phyloP scores from a whole-genome alignment of 2,113 vertebrate genomes.

The Psettodes erumei region DNA sequence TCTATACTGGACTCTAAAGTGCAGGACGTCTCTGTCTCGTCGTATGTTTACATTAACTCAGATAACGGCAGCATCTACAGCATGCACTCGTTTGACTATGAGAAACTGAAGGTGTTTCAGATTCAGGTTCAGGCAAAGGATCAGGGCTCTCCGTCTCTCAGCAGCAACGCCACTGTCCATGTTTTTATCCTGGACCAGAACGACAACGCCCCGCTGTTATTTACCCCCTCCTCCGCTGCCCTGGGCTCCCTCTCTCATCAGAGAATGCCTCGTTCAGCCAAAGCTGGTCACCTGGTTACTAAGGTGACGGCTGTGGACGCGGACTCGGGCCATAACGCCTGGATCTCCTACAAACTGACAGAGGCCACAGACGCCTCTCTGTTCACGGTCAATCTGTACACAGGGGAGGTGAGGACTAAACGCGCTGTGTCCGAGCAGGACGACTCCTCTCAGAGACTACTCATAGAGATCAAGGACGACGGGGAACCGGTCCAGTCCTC shows the following conservation, averaged over 20 bases:
- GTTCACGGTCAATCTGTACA: conserved; percentile 81
- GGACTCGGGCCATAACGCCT: conserved; percentile 87
- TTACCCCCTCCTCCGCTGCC: conserved; percentile 75
- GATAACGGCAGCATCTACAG: conserved; percentile 85
- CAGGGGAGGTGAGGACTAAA: conserved; percentile 85
- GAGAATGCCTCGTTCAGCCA: conserved; percentile 80
- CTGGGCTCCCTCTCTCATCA: conserved; percentile 79
- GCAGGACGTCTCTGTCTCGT: conserved; percentile 81
- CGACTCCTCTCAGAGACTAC: conserved; percentile 81
- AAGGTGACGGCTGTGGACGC: conserved; percentile 86
- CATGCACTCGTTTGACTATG: conserved; percentile 84
- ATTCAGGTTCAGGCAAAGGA: conserved; percentile 85
- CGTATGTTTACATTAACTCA: conserved; percentile 85
- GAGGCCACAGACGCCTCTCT: conserved; percentile 81
- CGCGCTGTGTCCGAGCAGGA: conserved; percentile 80
- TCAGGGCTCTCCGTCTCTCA: conserved; percentile 79
- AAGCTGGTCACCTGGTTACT: conserved; percentile 84
- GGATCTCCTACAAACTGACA: conserved; percentile 84
- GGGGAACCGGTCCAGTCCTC: conserved; percentile 82
- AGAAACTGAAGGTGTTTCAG: conserved; percentile 85
- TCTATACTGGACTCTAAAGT: conserved; percentile 81
- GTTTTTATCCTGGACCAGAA: conserved; percentile 86
- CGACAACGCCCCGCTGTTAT: conserved; percentile 83
- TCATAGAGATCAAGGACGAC: conserved; percentile 83
- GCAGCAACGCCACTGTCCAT: conserved; percentile 79